A percentile compares a stretch with the other conserved stretches of the same genome.
Conservation (phyloP, 1,140 invertebrate species). For the Chrysoperla carnea region DNA sequence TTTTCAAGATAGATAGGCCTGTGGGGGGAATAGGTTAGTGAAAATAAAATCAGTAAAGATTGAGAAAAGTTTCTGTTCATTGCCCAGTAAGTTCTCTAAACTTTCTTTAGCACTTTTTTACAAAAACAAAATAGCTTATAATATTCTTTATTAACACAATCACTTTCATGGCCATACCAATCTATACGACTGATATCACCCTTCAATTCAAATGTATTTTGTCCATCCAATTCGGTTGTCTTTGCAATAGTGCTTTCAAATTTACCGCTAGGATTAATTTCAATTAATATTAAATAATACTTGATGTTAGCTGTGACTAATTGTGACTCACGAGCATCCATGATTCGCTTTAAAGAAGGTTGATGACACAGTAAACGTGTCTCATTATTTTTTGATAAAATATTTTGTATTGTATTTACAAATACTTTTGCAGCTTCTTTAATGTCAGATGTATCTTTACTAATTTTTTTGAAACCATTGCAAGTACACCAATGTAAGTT, state of each 20-base stretch:
- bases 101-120: slow-evolving; percentile 7
- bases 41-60: too few species aligned
- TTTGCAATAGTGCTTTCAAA: slow-evolving; percentile 33
- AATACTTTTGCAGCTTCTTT: slow-evolving; percentile 25
- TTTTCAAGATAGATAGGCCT: too few species aligned
- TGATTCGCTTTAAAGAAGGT: slow-evolving; percentile 24
- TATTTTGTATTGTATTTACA: slow-evolving; percentile 18
- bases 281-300: slow-evolving; percentile 29
- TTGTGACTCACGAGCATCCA: slow-evolving; percentile 18
- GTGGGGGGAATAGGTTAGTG: too few species aligned
- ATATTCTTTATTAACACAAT: slow-evolving; percentile 27
- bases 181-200: slow-evolving; percentile 41
- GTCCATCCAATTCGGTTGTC: background rate
- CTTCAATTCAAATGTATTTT: slow-evolving; percentile 19
- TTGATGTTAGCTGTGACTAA: slow-evolving; percentile 7
- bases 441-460: slow-evolving; percentile 23
- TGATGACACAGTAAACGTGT: slow-evolving; percentile 27
- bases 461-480: slow-evolving; percentile 25
- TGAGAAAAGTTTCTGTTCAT: too few species aligned
- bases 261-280: slow-evolving; percentile 31
- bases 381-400: slow-evolving; percentile 17
- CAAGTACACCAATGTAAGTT: slow-evolving; percentile 65
- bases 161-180: slow-evolving; percentile 29
- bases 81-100: too few species aligned
- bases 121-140: slow-evolving; percentile 36